Base-by-base conservation (phyloP, 2,797 vertebrate species). In the Erpetoichthys calabaricus region DNA sequence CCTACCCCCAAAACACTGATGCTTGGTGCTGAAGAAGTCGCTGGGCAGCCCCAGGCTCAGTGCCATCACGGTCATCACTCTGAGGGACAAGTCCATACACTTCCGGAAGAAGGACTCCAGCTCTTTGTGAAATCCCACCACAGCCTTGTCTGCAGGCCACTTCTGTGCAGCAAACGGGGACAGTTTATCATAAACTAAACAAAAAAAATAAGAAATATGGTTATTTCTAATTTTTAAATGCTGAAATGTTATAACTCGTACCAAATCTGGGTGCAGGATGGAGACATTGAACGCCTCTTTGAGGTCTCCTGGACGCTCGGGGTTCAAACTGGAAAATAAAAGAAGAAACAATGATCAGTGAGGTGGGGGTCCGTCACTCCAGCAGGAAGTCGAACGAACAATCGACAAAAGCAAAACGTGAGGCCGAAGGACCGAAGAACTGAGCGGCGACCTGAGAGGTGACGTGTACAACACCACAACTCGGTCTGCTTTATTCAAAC, bases 241-340 rank as follows among this genome's bases (percentile, higher is more conserved):
- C 47, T 25, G 25, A 49, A 8, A n/a, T 49, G 7, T 49, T n/a
- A 49, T 49, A n/a, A 49, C 4, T 44, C 10, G 81, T 82, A 86
- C 85, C 4, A 74, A 73, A 55, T 77, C 73, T 6, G 64, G 56
- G 5, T 47, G 8, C 4, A 80, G 42, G 1, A 71, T 68, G 2
- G 63, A 0, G 0, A 4, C 8, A 61, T 87, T 84, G 68, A 83
- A 88, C 0, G 75, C 50, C 60, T 88, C 85, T 67, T 87, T 88
- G 4, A 87, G 59, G 64, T 85, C 84, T 68, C 67, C 76, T 2
- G 80, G 76, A 42, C 63, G 64, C 7, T 1, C 8, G n/a, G 76
- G 78, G 67, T 83, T 79, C 62, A 86, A 67, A 47, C 86, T 87
- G 68, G 42, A 3, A 49, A 58, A 57, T 47, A 9, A 58, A 55